Evolutionary conservation across 2,888 invertebrate species (phyloP).

Genomic region (Orchestes rusci): DNA sequence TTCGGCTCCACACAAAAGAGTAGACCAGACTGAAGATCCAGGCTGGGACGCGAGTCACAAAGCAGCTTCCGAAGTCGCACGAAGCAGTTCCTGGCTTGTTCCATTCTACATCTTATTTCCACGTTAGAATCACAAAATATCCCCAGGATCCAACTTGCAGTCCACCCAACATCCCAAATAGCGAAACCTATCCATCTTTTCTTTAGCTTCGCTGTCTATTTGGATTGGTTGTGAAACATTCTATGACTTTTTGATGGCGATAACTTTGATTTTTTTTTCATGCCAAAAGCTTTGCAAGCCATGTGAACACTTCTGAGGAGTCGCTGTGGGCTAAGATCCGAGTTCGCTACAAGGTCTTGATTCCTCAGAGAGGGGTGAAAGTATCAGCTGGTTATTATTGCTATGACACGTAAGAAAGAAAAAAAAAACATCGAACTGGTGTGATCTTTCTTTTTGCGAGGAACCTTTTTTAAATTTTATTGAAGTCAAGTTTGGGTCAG

Average conservation of each 20-base stretch:
- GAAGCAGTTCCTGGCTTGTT: no score
- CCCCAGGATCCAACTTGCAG: no score
- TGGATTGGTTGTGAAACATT: neutral
- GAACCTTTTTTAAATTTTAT: no score
- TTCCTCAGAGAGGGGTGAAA: no score
- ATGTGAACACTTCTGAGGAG: neutral
- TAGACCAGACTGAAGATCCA: neutral
- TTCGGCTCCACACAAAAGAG: neutral
- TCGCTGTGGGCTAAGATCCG: neutral
- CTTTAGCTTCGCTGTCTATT: neutral
- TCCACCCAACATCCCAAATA: slow-evolving; percentile 1
- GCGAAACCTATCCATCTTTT: neutral
- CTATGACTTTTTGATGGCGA: neutral
- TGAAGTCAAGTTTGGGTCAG: no score
- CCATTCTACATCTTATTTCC: slow-evolving; percentile 1
- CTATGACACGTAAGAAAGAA: no score
- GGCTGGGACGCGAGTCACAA: neutral
- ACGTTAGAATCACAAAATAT: neutral
- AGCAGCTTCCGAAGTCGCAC: neutral
- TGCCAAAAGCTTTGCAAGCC: neutral
- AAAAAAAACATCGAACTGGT: no score
- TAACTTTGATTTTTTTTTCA: slow-evolving; percentile 1
- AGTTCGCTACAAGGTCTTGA: neutral
- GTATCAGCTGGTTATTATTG: no score
- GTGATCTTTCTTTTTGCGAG: no score